These are phyloP conservation scores for Synanthedon tipuliformis DNA, from an alignment of 2,888 invertebrate species.

Conservation along the genomic window DNA sequence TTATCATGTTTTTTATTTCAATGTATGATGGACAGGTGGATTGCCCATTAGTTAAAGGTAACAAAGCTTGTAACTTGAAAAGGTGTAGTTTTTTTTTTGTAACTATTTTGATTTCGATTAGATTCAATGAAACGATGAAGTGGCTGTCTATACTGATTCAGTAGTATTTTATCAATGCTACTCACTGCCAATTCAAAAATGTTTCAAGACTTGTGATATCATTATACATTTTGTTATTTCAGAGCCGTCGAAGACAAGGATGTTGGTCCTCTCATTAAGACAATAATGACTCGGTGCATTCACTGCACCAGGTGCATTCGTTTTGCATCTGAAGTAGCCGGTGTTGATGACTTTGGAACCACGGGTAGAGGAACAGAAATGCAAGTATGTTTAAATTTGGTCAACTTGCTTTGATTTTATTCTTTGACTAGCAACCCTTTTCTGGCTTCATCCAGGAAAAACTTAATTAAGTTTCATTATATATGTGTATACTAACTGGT, in stretches of 20 bases:
- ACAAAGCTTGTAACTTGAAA: too few relatives aligned
- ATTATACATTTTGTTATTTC: conserved; percentile 6
- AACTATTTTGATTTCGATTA: neutral
- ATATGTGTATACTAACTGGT: too few relatives aligned
- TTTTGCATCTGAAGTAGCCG: conserved; percentile 99
- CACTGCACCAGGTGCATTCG: conserved; percentile 98
- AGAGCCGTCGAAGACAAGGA: conserved; percentile 99
- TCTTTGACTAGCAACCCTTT: too few relatives aligned
- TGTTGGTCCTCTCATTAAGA: conserved; percentile 97
- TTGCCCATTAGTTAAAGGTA: too few relatives aligned
- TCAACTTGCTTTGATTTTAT: too few relatives aligned
- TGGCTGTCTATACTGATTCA: neutral
- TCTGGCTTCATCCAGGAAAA: too few relatives aligned
- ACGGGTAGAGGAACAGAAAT: conserved; percentile 95
- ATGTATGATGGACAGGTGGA: too few relatives aligned
- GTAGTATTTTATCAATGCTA: neutral
- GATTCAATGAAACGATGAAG: neutral
- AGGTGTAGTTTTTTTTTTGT: too few relatives aligned
- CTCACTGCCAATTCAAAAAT: neutral
- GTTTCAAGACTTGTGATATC: neutral
- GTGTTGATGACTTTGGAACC: conserved; percentile 95
- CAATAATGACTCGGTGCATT: conserved; percentile 99
- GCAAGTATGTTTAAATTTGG: conserved; percentile 73
- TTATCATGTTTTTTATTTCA: too few relatives aligned
- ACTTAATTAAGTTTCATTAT: too few relatives aligned